Base-by-base conservation (phyloP, 2,888 invertebrate species). In the Choristoneura rosaceana region DNA sequence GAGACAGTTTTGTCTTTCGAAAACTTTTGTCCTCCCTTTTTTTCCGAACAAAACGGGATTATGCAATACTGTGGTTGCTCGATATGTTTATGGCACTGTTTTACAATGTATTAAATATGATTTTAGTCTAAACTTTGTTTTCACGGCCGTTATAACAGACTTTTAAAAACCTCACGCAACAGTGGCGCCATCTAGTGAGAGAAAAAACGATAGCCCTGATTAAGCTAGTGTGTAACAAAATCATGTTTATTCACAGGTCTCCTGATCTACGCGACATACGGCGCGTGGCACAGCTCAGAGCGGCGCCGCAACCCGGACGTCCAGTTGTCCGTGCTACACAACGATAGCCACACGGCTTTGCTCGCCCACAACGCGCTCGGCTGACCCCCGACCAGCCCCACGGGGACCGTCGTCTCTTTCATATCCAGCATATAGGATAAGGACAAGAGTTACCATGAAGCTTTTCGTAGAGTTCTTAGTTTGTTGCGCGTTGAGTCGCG, bases 231-330 rank as follows among this genome's bases (percentile, higher is more conserved):
- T 25, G 25, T 14, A 10, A 12, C 14, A 45, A 45, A 12, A 47
- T n/a, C 4, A 7, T 4, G 5, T 15, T 9, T 8, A 15, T 17
- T 52, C 87, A 77, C 89, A 96, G 97, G 97, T 77, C 91, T 97
- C 4, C 76, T 95, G 9, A 96, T 97, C 81, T 97, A 97, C 90
- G 95, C 96, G 76, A 91, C 94, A 10, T 97, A 97, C 86, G 97
- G 97, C 68, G 95, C 96, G 55, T 96, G 96, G 95, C 95, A 97
- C 87, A 97, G 97, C 78, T 89, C 89, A 0, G 95, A 95, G 79
- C 87, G 95, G 4, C 87, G 90, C 0, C 89, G 89, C 15, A 80
- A 80, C 63, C 34, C 79, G 8, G 91, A 89, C 71, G 81, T 90
- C 2, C 88, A 84, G 7, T 78, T 90, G 70, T 87, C 88, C 0